Evolutionary conservation across 2,797 vertebrate species (phyloP).

Genomic region (Spheniscus humboldti): DNA sequence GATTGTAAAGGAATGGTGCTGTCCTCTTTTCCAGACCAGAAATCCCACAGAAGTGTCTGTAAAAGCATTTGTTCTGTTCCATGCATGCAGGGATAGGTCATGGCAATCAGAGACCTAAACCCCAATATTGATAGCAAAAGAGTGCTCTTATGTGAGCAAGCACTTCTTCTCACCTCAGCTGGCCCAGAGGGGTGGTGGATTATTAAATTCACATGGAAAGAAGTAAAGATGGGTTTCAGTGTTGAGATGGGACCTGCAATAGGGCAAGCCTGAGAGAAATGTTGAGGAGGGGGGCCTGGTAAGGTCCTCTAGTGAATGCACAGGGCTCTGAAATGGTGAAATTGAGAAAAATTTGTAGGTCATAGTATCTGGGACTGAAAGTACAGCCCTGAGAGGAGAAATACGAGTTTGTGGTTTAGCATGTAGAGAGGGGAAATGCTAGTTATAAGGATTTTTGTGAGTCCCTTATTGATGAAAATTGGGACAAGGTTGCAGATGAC

Average conservation of each 20-base stretch:
- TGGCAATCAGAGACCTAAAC: not conserved
- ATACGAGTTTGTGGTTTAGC: not conserved
- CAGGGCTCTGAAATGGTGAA: not conserved
- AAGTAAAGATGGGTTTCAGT: not conserved
- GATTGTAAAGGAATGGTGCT: not conserved
- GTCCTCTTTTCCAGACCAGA: not conserved
- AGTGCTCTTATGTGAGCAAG: not conserved
- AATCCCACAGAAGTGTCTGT: not conserved
- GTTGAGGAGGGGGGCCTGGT: not conserved
- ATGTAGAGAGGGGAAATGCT: not conserved
- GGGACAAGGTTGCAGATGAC: not conserved
- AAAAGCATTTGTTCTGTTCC: not conserved
- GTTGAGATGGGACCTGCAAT: not conserved
- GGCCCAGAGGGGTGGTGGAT: not conserved
- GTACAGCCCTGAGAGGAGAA: not conserved
- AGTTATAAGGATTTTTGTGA: not conserved
- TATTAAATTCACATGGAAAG: not conserved
- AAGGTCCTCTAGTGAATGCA: not conserved
- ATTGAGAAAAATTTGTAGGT: not conserved
- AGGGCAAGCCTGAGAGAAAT: not conserved
- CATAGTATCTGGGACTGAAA: not conserved
- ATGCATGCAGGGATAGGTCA: not conserved
- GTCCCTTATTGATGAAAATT: not conserved
- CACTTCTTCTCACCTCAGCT: not conserved
- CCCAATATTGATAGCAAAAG: not conserved